Evolutionary conservation across 1,140 invertebrate species (phyloP).

Genomic region (Zaprionus ghesquierei): DNA sequence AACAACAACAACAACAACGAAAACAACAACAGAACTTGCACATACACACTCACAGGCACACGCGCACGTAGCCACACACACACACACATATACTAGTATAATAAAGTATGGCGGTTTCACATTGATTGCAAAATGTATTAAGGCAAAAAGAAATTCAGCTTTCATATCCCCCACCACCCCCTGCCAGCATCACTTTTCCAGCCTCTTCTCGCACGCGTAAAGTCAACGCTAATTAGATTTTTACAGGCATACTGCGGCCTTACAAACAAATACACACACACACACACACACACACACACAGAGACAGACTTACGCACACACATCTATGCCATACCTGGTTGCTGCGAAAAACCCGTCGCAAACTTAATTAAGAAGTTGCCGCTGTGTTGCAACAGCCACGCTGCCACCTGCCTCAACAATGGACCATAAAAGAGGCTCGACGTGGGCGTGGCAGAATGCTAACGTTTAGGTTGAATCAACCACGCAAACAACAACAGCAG

Average conservation of each 20-base stretch:
- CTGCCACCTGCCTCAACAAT: slow-evolving; percentile 21
- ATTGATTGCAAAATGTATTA: slow-evolving; percentile 60
- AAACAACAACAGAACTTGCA: neutral
- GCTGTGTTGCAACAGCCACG: slow-evolving; percentile 41
- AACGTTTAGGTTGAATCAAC: slow-evolving; percentile 52
- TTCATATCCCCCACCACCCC: neutral
- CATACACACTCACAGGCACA: slow-evolving; percentile 6
- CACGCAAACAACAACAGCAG: neutral
- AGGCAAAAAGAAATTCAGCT: slow-evolving; percentile 39
- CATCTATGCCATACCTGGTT: neutral
- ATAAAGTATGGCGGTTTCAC: slow-evolving; percentile 45
- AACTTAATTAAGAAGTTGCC: slow-evolving; percentile 77
- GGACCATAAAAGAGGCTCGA: neutral
- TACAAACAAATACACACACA: slow-evolving; percentile 6
- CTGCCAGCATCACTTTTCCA: neutral
- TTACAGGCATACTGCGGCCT: slow-evolving; percentile 21
- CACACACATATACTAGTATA: slow-evolving; percentile 2
- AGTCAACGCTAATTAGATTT: slow-evolving; percentile 55
- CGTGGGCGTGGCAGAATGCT: slow-evolving; percentile 39
- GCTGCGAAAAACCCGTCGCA: slow-evolving; percentile 51
- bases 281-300: slow-evolving; percentile 2
- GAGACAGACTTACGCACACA: neutral
- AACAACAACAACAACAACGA: neutral
- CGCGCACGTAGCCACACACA: slow-evolving; percentile 12
- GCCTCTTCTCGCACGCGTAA: slow-evolving; percentile 12